Evolutionary conservation across 2,888 invertebrate genomes (phyloP), one percentile per base, ranked within the genome.

Genomic region (Leucoptera coffeella): DNA sequence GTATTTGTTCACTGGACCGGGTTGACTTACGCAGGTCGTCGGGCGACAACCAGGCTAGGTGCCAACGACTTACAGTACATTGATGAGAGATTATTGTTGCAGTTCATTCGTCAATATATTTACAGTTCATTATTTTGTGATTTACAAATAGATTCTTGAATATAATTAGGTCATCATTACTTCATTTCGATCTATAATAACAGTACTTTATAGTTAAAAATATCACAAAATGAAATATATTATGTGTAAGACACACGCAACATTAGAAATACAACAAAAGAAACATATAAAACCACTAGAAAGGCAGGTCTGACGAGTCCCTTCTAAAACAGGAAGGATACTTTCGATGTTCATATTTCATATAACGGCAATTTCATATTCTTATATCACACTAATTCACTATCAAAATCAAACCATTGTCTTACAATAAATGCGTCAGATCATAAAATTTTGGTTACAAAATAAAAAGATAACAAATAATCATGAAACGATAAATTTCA

Each of bases 141-240:
- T 69, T 69, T 69, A 67, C 71, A 69, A 69, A 69, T 69, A 69
- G 69, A 65, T 67, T 69, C 71, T 64, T 65, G 69, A 65, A 67
- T 69, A 67, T 62, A 64, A 62, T 69, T 69, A 69, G 62, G 69
- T 69, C 69, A 65, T 62, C 60, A 67, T 69, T 64, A 59, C 58
- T 67, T 62, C 67, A 58, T 53, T 53, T 58, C 69, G 65, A 67
- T 69, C 69, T 64, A 67, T 45, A 61, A 65, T 69, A 69, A 71
- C 71, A 71, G 72, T 69, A 71, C 60, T 64, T 69, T 71, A 71
- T 71, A 69, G 71, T 69, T 69, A 69, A 71, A 69, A 69, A 71
- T 72, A 72, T 72, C 72, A 72, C 72, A 72, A 72, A 72, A 72
- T 67, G 69, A 69, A 71, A 72, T 67, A 69, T 69, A 67, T 69